Evolutionary conservation across 30 jellyfish, hydroid and myxozoan genomes (phyloP).

Genomic region (Aurelia sp.): DNA sequence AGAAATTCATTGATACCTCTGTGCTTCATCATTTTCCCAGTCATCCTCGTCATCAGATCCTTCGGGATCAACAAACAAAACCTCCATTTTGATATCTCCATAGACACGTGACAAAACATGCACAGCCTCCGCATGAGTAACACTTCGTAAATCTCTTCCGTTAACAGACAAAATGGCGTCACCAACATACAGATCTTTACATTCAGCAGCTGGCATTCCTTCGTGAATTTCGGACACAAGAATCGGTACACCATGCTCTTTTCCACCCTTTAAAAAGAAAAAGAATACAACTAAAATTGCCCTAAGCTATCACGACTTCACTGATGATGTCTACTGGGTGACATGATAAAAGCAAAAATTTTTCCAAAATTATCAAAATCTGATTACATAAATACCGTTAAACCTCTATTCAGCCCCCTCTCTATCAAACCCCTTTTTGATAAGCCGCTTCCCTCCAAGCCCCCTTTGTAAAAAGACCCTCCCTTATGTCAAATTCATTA

Average conservation of each 20-base stretch:
- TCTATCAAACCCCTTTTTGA: too few relatives aligned
- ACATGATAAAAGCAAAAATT: too few relatives aligned
- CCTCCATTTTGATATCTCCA: conserved; percentile 91
- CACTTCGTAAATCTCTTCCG: conserved; percentile 69
- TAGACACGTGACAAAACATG: conserved; percentile 82
- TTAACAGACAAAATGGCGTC: conserved; percentile 97
- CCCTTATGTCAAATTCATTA: too few relatives aligned
- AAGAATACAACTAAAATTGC: background rate
- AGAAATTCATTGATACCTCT: conserved; percentile 51
- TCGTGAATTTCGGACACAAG: conserved; percentile 95
- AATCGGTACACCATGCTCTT: conserved; percentile 98
- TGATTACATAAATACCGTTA: too few relatives aligned
- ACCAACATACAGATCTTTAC: conserved; percentile 86
- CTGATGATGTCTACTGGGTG: too few relatives aligned
- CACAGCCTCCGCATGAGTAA: conserved; percentile 95
- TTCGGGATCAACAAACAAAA: conserved; percentile 82
- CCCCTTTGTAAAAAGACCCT: too few relatives aligned
- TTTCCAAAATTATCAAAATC: too few relatives aligned
- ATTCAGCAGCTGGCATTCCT: conserved; percentile 95
- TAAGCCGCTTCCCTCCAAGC: too few relatives aligned
- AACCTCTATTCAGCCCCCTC: too few relatives aligned
- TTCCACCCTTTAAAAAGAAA: conserved; percentile 84
- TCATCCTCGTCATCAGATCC: conserved; percentile 90
- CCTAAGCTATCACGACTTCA: too few relatives aligned
- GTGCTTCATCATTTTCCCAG: conserved; percentile 91